Conservation (phyloP, 2,888 invertebrate species). For the Drosophila demipolita region DNA sequence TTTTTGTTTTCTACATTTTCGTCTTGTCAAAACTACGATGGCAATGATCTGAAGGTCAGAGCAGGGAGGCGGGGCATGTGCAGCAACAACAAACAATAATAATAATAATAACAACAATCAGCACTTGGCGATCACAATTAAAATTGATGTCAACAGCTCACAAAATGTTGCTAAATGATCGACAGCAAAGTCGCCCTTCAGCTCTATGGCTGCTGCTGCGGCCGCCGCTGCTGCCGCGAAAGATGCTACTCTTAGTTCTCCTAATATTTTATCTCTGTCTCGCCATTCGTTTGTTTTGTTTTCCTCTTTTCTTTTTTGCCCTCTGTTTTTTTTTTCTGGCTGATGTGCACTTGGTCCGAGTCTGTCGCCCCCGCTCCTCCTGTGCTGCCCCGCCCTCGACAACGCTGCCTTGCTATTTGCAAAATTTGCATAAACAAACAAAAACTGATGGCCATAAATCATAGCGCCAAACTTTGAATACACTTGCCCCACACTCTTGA, state of each 20-base stretch:
- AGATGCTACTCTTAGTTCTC: slow-evolving; percentile 22
- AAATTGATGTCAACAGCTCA: slow-evolving; percentile 76
- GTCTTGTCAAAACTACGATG: slow-evolving; percentile 53
- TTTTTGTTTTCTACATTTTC: slow-evolving; percentile 37
- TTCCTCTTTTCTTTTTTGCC: slow-evolving; percentile 9
- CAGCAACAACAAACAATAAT: slow-evolving; percentile 30
- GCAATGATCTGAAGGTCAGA: slow-evolving; percentile 57
- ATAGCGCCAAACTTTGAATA: slow-evolving; percentile 58
- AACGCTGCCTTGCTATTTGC: slow-evolving; percentile 30
- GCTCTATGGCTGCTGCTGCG: neutral
- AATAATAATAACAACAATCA: slow-evolving; percentile 44
- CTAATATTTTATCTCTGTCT: slow-evolving; percentile 23
- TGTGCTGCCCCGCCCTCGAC: neutral
- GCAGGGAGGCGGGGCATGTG: slow-evolving; percentile 1
- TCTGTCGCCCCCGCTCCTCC: neutral
- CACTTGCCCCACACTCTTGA: slow-evolving; percentile 26
- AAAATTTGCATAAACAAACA: slow-evolving; percentile 74
- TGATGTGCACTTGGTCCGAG: neutral
- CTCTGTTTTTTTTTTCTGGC: slow-evolving; percentile 5
- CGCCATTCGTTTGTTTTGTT: slow-evolving; percentile 27
- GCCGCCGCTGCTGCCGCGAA: neutral
- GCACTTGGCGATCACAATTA: slow-evolving; percentile 70
- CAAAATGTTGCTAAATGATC: slow-evolving; percentile 61
- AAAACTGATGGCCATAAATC: slow-evolving; percentile 68
- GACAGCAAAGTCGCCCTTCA: slow-evolving; percentile 41